Evolutionary conservation across 2,888 invertebrate species (phyloP), one percentile per base, ranked within the genome.

Genomic region (Microctonus aethiopoides): DNA sequence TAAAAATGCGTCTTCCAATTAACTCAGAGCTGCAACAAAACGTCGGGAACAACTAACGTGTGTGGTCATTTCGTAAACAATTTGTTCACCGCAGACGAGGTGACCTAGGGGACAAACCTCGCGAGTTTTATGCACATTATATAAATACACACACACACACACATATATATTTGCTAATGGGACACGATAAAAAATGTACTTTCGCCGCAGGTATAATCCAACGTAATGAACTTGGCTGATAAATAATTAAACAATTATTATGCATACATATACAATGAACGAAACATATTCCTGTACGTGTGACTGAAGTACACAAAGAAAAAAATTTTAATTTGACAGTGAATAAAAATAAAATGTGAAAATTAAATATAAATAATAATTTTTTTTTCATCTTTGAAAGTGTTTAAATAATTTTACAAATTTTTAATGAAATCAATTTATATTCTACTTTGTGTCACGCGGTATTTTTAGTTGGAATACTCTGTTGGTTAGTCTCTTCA

Each of bases 191-290:
- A 81, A 81, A 81, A 83, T 79, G 77, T 78, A 80, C 68, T 79
- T 75, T 76, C 70, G 72, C 76, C 68, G 63, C 56, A 66, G 68
- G 70, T 72, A 77, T 80, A 79, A 80, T 80, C 76, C 81, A 51
- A 69, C 65, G 77, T 74, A 78, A 80, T 78, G 78, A 82, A 78
- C 79, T 76, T 75, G 75, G 74, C 79, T 78, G 80, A 82, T 82
- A 80, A 82, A 82, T 84, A 80, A 83, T 83, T 78, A 79, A 82
- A 84, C 79, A 84, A 82, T 83, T 79, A 83, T 76, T 76, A 75
- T 59, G 69, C 66, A 22, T 16, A 41, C 34, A 61, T n/a, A n/a
- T n/a, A n/a, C n/a, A n/a, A n/a, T n/a, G n/a, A n/a, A n/a, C n/a
- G n/a, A n/a, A n/a, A n/a, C n/a, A n/a, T n/a, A 51, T 32, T 65